Percentiles rank a stretch among this genome's conserved stretches.
phyloP scores from a whole-genome alignment of 1,140 invertebrate genomes.

The Venustaconcha ellipsiformis region DNA sequence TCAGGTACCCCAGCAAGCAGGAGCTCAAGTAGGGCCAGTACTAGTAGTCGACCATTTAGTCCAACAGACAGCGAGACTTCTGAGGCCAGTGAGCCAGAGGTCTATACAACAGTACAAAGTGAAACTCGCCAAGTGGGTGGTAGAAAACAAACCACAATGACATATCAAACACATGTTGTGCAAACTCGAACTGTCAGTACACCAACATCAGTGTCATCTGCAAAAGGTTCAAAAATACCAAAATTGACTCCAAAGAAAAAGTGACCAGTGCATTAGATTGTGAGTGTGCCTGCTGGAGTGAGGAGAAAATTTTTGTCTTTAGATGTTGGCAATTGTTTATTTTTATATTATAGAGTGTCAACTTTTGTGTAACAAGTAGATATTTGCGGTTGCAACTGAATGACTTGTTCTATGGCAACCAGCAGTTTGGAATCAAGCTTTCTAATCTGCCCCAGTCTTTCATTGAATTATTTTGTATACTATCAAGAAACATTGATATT shows the following conservation, averaged over 20 bases:
- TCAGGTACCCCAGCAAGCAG: slow-evolving; percentile 52
- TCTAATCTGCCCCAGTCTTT: too few species aligned
- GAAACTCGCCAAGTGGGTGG: slow-evolving; percentile 57
- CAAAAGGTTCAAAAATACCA: slow-evolving; percentile 47
- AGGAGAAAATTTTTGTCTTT: too few species aligned
- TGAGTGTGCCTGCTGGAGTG: too few species aligned
- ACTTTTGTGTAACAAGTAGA: too few species aligned
- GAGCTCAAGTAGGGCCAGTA: slow-evolving; percentile 68
- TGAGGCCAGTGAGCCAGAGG: slow-evolving; percentile 73
- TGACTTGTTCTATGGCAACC: too few species aligned
- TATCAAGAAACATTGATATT: too few species aligned
- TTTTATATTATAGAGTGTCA: too few species aligned
- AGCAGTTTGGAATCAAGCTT: too few species aligned
- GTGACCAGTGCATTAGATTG: slow-evolving; percentile 7
- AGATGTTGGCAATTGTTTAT: too few species aligned
- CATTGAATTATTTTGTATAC: too few species aligned
- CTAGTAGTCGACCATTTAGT: slow-evolving; percentile 81
- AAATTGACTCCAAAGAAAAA: slow-evolving; percentile 40
- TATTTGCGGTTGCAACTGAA: too few species aligned
- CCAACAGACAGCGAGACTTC: slow-evolving; percentile 92
- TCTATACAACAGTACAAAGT: slow-evolving; percentile 61
- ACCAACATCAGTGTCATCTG: slow-evolving; percentile 33
- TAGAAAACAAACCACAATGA: slow-evolving; percentile 58
- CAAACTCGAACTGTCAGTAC: slow-evolving; percentile 48
- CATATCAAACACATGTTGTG: slow-evolving; percentile 62